phyloP scores from a whole-genome alignment of 1,140 invertebrate genomes.

The Panonychus citri region DNA sequence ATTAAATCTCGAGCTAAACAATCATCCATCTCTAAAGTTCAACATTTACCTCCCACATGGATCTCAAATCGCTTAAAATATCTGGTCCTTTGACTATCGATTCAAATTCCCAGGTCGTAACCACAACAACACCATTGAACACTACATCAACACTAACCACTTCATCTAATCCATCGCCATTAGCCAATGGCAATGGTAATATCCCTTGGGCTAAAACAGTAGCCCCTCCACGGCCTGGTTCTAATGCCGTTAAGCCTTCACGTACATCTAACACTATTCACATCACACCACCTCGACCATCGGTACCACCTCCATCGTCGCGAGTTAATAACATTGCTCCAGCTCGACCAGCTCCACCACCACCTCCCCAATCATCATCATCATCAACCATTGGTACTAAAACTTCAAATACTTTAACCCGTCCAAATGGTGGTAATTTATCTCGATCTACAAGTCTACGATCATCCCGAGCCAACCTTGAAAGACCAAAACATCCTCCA shows the following conservation, averaged over 20 bases:
- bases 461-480: neutral
- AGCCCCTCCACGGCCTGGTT: too few relatives aligned
- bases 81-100: constrained; percentile 26
- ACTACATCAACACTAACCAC: neutral
- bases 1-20: constrained; percentile 14
- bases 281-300: neutral
- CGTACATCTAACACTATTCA: too few relatives aligned
- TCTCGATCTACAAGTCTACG: neutral
- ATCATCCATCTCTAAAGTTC: constrained; percentile 9
- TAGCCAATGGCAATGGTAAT: neutral
- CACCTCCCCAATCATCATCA: neutral
- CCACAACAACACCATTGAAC: neutral
- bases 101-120: neutral
- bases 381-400: neutral
- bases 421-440: neutral
- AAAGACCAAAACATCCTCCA: neutral
- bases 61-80: constrained; percentile 10
- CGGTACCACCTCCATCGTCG: neutral
- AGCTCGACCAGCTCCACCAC: neutral
- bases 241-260: too few relatives aligned
- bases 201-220: too few relatives aligned
- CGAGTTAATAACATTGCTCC: neutral
- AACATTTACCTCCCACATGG: constrained; percentile 6
- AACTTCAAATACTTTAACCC: neutral
- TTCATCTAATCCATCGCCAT: neutral